Base-by-base conservation (phyloP, 2,113 vertebrate genomes). In the Geococcyx californianus region DNA sequence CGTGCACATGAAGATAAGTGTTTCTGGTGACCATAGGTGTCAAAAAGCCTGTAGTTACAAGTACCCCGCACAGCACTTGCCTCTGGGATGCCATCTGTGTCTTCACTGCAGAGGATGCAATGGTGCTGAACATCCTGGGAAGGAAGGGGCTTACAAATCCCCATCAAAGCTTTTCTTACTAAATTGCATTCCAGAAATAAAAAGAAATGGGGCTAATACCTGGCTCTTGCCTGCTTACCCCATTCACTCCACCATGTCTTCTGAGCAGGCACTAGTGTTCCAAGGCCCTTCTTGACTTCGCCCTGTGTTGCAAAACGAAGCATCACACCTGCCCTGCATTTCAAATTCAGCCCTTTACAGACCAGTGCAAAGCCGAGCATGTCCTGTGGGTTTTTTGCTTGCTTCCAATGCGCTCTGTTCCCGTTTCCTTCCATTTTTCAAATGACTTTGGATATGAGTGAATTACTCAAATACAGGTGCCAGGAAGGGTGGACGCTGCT, bases 1-100 rank as follows among this genome's bases (percentile, higher is more conserved):
- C 5, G 0, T 7, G 7, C 0, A 3, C 33, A 42, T 25, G 16
- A 15, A 33, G 36, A 0, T 11, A 23, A 9, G 21, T 16, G 26
- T 26, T n/a, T 47, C 55, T 81, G 54, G 18, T 64, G 42, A 12
- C 63, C 29, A 1, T 7, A 66, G 40, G 10, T 16, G 51, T 55
- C n/a, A n/a, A n/a, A n/a, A n/a, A 23, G 34, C 45, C 56, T 40
- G 3, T 5, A 3, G 0, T 0, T 4, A 26, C 29, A 44, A 31
- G 9, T 20, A 63, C 73, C 31, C 11, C 13, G 47, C 1, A 1
- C 44, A 67, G 68, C 28, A 14, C 52, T 51, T 8, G 3, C 16
- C 13, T 21, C 42, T 45, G 59, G 3, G 34, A 33, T 33, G 11
- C 34, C 3, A 2, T 7, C 36, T 25, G 9, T 34, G 45, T 47